Evolutionary conservation across 2,797 vertebrate species (phyloP), one percentile per base, ranked within the genome.

Genomic region (Harpagifer antarcticus): DNA sequence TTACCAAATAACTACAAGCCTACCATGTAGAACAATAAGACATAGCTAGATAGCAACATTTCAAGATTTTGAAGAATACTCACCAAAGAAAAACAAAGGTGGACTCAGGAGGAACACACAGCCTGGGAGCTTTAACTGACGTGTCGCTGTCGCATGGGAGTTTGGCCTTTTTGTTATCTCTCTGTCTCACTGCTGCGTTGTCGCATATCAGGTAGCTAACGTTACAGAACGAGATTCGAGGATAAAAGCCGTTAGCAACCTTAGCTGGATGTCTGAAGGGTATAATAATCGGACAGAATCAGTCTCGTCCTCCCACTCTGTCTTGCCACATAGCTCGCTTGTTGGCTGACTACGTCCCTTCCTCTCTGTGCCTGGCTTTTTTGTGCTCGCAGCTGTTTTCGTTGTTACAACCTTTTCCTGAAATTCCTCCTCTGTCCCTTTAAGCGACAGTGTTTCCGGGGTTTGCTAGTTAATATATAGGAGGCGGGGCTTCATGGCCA

Each of bases 391-490:
- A 92, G 89, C 88, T 90, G 93, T 93, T 93, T 91, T 90, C 88
- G 90, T 88, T 92, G 90, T 90, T 87, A 76, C 82, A 92, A 87
- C 85, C 91, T 88, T 92, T 69, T 86, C 85, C 79, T 92, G 60
- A 84, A 92, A 76, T 84, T 74, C 16, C 71, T 79, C 56, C 76
- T 80, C 92, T 94, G 92, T 86, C 90, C 70, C 95, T 95, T 96
- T 96, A 96, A 95, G 83, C 76, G 31, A 72, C 85, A 71, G 23
- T 82, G 90, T 92, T 96, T 96, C 95, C 95, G 95, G 94, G 91
- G 81, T 93, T 93, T 68, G 69, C 60, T 31, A 17, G 54, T n/a
- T 19, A 27, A 81, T 78, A 81, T 80, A 42, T 17, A 44, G 43
- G 17, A 14, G 94, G 94, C 72, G 93, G 89, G 82, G 31, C 68